These are phyloP conservation scores for Scolopax rusticola DNA, from an alignment of 2,797 vertebrate species.

Conservation along the genomic window DNA sequence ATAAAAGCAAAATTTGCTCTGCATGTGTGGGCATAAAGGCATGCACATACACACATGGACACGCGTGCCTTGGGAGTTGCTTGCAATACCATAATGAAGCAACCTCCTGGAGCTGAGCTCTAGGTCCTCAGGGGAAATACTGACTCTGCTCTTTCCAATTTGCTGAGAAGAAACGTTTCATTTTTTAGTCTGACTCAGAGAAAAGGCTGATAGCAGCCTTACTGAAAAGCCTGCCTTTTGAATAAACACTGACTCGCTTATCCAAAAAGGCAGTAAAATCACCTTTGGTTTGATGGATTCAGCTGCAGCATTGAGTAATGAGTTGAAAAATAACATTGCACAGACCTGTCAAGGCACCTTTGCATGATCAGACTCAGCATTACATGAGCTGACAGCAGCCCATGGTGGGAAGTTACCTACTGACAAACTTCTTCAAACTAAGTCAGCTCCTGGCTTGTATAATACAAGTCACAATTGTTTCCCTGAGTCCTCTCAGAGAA, in stretches of 20 bases:
- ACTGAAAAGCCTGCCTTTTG: neutral
- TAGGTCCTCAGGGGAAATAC: conserved; percentile 2
- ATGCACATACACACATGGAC: rapidly evolving
- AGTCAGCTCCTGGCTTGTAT: neutral
- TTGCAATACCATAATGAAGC: neutral
- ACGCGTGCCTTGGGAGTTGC: neutral
- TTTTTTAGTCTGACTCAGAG: conserved; percentile 20
- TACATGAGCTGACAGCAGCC: neutral
- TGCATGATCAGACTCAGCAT: conserved; percentile 12
- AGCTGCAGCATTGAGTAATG: conserved; percentile 50
- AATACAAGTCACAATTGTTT: neutral
- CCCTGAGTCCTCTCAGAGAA: neutral
- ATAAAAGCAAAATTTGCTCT: neutral
- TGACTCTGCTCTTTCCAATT: conserved; percentile 23
- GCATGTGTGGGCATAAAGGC: neutral
- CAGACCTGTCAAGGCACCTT: conserved; percentile 51
- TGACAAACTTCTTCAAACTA: conserved; percentile 14
- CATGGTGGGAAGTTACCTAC: neutral
- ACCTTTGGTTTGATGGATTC: conserved; percentile 37
- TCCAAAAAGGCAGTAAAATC: conserved; percentile 45
- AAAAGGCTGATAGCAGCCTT: conserved; percentile 10
- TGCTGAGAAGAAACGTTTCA: conserved; percentile 36
- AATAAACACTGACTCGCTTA: conserved; percentile 45
- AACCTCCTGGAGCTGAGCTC: neutral
- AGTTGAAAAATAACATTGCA: conserved; percentile 51